Base-by-base conservation (phyloP, 1,140 invertebrate genomes). In the Cydia splendana region DNA sequence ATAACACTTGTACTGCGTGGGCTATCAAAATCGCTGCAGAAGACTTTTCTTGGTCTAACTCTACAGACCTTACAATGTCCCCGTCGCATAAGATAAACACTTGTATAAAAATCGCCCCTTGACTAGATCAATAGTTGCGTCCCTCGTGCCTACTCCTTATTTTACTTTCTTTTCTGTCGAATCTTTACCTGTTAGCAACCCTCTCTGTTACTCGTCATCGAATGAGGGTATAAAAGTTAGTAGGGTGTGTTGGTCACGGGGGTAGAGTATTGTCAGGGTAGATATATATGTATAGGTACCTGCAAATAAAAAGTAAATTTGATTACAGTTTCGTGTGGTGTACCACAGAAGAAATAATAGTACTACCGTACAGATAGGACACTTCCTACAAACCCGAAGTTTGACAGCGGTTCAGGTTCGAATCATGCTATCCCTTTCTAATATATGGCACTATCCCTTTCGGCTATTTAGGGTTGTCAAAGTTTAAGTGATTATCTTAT, bases 201-300 rank as follows among this genome's bases (percentile, higher is more conserved):
- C 67, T 77, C 77, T 84, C 48, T 28, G 42, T 73, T 67, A 18
- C 82, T 84, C 84, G 85, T 80, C 78, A 73, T 83, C 82, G 83
- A 80, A 87, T 85, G 85, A 88, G 81, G 81, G 81, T 88, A 91
- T 89, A 84, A 86, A 87, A 87, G 85, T 89, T 87, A 88, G 82
- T 88, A 87, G 86, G 86, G 88, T 86, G 86, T 79, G 75, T 80
- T 77, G 84, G 85, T 84, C 78, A 84, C 78, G 81, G 80, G 87
- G 85, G 83, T 82, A 71, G 67, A 20, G 65, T 30, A 71, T 38
- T 18, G 71, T 38, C 12, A 5, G 34, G 67, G 67, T 71, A 20
- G 34, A 71, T 18, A 71, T 71, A 18, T 18, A 62, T 62, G 57
- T 2, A 62, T 62, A 30, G 4, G 30, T 30, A 62, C 57, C 57